These are phyloP conservation scores for Nephila pilipes DNA, from an alignment of 1,140 invertebrate species.

Conservation along the genomic window DNA sequence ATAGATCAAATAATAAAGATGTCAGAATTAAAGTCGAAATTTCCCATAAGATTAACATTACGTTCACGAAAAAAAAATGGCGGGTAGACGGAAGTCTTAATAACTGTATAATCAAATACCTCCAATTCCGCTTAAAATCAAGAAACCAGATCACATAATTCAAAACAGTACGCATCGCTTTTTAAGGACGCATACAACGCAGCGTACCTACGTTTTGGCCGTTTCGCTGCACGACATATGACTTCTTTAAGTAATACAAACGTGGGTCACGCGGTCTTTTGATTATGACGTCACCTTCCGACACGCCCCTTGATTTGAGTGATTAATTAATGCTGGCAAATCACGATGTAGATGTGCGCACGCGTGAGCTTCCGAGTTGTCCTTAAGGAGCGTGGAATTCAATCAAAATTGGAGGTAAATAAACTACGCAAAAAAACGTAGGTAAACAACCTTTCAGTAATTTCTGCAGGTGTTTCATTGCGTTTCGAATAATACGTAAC, in stretches of 20 bases:
- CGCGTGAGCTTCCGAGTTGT: constrained; percentile 7
- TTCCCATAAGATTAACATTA: too few species aligned
- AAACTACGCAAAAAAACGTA: neutral
- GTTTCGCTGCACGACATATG: neutral
- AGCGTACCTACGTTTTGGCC: neutral
- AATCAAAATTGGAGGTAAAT: neutral
- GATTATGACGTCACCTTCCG: neutral
- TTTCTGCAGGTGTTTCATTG: neutral
- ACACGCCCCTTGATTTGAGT: neutral
- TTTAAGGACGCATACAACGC: neutral
- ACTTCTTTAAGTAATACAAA: neutral
- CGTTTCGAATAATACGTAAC: neutral
- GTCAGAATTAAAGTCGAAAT: too few species aligned
- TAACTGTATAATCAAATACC: neutral
- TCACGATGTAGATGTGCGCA: neutral
- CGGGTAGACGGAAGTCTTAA: neutral
- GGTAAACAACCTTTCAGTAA: constrained; percentile 3
- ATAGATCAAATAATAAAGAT: too few species aligned
- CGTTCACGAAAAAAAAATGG: too few species aligned
- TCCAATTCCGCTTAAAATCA: neutral
- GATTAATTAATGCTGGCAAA: constrained; percentile 8
- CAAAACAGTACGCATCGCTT: neutral
- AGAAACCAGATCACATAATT: neutral
- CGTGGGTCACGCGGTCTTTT: neutral
- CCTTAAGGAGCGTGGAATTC: neutral